A percentile compares a stretch with the other conserved stretches of the same genome.
These are phyloP conservation scores for Liodrosophila aerea DNA, from an alignment of 2,888 invertebrate genomes.

Conservation along the genomic window DNA sequence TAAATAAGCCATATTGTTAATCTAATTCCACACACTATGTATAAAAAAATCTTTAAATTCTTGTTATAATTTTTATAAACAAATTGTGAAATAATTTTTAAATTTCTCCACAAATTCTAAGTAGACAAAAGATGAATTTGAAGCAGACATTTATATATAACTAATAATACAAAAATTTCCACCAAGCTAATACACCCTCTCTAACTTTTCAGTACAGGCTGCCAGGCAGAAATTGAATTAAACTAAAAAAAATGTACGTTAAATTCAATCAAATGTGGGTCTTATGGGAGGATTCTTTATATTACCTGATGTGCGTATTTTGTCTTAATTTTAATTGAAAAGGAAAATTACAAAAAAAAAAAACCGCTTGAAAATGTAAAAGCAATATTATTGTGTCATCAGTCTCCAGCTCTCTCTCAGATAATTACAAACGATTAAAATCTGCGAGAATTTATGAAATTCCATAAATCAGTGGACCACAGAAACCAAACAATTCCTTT, in stretches of 20 bases:
- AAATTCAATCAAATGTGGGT: slow-evolving; percentile 68
- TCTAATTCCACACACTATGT: too few species aligned
- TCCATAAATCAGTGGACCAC: slow-evolving; percentile 76
- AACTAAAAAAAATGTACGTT: slow-evolving; percentile 27
- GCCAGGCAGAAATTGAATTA: slow-evolving; percentile 55
- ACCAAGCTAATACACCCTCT: too few species aligned
- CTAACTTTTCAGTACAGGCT: not conserved
- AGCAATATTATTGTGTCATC: slow-evolving; percentile 27
- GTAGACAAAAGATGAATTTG: too few species aligned
- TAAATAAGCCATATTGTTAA: too few species aligned
- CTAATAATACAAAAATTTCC: not conserved
- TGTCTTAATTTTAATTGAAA: slow-evolving; percentile 70
- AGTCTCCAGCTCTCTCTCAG: not conserved
- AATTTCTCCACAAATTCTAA: too few species aligned
- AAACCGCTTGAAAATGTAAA: slow-evolving; percentile 38
- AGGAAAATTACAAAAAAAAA: slow-evolving; percentile 2
- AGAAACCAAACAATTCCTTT: slow-evolving; percentile 56
- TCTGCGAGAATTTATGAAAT: slow-evolving; percentile 81
- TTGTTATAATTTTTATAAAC: too few species aligned
- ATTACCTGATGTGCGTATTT: slow-evolving; percentile 55
- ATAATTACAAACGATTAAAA: slow-evolving; percentile 81
- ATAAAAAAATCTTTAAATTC: too few species aligned
- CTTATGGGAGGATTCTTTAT: slow-evolving; percentile 23
- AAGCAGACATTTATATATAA: too few species aligned
- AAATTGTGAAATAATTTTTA: too few species aligned